Evolutionary conservation across 2,888 invertebrate genomes (phyloP), one percentile per base, ranked within the genome.

Genomic region (Pachymerium ferrugineum): DNA sequence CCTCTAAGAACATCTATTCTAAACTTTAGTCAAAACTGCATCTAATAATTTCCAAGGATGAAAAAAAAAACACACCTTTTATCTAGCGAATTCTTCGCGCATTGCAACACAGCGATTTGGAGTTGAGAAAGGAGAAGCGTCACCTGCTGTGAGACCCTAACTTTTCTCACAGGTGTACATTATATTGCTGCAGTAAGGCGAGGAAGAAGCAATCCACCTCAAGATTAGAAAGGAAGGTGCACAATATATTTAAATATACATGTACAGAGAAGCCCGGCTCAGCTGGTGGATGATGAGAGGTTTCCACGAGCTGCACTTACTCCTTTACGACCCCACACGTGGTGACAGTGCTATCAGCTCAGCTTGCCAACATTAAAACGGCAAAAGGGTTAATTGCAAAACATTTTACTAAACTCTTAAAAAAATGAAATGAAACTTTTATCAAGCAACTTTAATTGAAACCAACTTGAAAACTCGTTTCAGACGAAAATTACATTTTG

Each of bases 171-270:
- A 68, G 68, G 68, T 68, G 29, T 68, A 68, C 68, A 12, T 68
- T 68, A 68, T 68, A 31, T 68, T 28, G 29, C 29, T 25, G 28
- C 68, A 22, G 68, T 28, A 68, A 68, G 68, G 31, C 47, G 47
- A 47, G 4, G 47, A n/a, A 29, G 68, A 68, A 31, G 29, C 19
- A 31, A 19, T 68, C 6, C 14, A 25, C 31, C n/a, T 68, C 29
- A 68, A 68, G 31, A 68, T 68, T 30, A 68, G 68, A 31, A 68
- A 68, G 29, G 68, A 68, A 30, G 68, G 68, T 25, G n/a, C 68
- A 28, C 68, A 68, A 28, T 68, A 68, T 25, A 68, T 30, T 29
- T 68, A 30, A 68, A 68, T 25, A 30, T 68, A 19, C 16, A n/a
- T n/a, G n/a, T n/a, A n/a, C n/a, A n/a, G n/a, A n/a, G n/a, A n/a